Conservation (phyloP, 2,113 vertebrate species). For the Rhagologus leucostigma region DNA sequence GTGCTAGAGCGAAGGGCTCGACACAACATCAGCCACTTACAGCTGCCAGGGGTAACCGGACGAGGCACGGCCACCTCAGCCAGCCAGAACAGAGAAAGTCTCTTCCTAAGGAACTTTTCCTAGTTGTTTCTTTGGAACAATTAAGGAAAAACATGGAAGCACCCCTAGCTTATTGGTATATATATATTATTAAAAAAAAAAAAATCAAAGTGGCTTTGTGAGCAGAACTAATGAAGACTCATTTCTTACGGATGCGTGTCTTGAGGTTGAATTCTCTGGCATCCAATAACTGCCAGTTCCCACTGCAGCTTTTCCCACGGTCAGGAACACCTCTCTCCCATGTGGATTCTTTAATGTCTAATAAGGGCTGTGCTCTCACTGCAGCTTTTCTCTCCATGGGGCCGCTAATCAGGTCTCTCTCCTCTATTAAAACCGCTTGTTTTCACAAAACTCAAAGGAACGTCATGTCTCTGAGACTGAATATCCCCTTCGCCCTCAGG, state of each 20-base stretch:
- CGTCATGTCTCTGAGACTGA: not conserved
- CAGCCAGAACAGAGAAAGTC: not conserved
- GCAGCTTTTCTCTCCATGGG: constrained; percentile 63
- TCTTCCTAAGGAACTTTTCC: not conserved
- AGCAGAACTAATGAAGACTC: constrained; percentile 43
- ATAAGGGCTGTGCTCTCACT: constrained; percentile 41
- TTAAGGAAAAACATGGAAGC: not conserved
- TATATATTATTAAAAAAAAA: not conserved
- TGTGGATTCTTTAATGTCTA: constrained; percentile 68
- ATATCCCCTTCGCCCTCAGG: not conserved
- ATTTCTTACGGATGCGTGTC: constrained; percentile 28
- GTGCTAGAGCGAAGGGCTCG: fast-evolving
- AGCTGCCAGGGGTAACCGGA: not conserved
- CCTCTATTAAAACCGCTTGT: constrained; percentile 36
- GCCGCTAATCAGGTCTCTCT: constrained; percentile 52
- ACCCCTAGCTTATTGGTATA: not conserved
- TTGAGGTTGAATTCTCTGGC: constrained; percentile 41
- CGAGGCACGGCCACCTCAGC: fast-evolving
- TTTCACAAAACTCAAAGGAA: constrained; percentile 30
- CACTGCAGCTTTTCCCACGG: constrained; percentile 65
- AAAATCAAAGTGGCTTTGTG: not conserved
- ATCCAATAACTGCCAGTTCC: constrained; percentile 53
- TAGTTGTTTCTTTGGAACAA: not conserved
- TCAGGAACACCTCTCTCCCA: constrained; percentile 64
- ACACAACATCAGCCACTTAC: not conserved